Percentiles rank a stretch among this genome's conserved stretches.
Conservation (phyloP, 2,113 vertebrate genomes). For the Campylorhamphus procurvoides region DNA sequence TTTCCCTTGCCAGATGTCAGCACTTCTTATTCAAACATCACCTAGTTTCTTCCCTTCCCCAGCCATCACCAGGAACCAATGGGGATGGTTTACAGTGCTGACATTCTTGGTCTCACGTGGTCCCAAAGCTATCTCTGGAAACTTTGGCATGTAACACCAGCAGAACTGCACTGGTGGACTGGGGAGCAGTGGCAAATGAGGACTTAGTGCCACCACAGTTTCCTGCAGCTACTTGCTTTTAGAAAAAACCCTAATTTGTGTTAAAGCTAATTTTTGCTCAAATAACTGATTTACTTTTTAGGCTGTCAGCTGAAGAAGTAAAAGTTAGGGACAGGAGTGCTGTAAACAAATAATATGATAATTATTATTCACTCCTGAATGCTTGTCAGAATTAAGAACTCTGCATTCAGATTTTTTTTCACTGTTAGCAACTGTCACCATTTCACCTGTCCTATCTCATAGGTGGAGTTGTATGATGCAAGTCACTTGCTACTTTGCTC, state of each 20-base stretch:
- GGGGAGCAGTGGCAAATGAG: neutral
- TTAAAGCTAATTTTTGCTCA: neutral
- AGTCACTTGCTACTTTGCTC: neutral
- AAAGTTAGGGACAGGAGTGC: neutral
- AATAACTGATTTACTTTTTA: neutral
- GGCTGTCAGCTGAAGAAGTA: neutral
- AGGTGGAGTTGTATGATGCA: neutral
- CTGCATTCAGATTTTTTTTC: neutral
- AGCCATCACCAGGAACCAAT: neutral
- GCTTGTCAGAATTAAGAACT: neutral
- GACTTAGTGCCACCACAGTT: neutral
- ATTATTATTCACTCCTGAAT: neutral
- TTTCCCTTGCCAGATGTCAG: neutral
- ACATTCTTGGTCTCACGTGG: neutral
- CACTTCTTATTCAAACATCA: neutral
- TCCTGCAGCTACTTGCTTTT: neutral
- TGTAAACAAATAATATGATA: neutral
- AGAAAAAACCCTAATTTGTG: neutral
- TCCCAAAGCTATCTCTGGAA: neutral
- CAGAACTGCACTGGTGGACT: neutral
- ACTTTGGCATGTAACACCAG: neutral
- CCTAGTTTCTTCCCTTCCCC: neutral
- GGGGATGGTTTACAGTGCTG: neutral
- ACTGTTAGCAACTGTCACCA: neutral
- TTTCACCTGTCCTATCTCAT: neutral